Base-by-base conservation (phyloP, 1,140 invertebrate species). In the Meloidogyne chitwoodi region DNA sequence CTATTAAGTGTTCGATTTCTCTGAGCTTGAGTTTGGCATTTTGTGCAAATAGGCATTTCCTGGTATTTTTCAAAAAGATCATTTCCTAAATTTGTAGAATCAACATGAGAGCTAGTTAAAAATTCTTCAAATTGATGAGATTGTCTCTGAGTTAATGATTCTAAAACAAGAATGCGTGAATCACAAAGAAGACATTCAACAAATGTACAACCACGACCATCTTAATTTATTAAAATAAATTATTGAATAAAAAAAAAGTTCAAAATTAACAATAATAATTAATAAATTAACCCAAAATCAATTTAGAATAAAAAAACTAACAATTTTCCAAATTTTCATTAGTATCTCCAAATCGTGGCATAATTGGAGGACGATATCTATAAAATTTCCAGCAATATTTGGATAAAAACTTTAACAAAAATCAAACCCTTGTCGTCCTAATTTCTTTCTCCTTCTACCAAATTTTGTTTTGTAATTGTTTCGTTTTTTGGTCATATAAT, bases 401-500 rank as follows among this genome's bases (percentile, higher is more conserved):
- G n/a, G n/a, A 56, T n/a, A n/a, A 48, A 48, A n/a, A n/a, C 2
- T 38, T 31, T 14, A 27, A 14, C 22, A 24, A 61, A 56, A 44
- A n/a, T 12, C 10, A 10, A 26, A 72, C 71, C 71, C 71, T 44
- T 78, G 77, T 62, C 77, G 38, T 71, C 77, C 77, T 0, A 80
- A 67, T 29, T 78, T 78, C 68, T 78, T 78, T 31, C 77, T 66
- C 24, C 48, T 78, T 22, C 68, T 48, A 19, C 65, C 78, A 76
- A 79, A 72, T 69, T 79, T 79, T n/a, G 31, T 6, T 41, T 79
- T 79, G 31, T 79, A 79, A 76, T 80, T 80, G 16, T 79, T 76
- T 29, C 77, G 62, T 44, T 79, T 79, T 27, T 79, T 79, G 0
- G 78, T 80, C 77, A 80, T 79, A 41, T 79, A 79, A 75, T 79